A percentile compares a stretch with the other conserved stretches of the same genome.
phyloP scores from a whole-genome alignment of 2,113 vertebrate genomes.

The Pimephales promelas region DNA sequence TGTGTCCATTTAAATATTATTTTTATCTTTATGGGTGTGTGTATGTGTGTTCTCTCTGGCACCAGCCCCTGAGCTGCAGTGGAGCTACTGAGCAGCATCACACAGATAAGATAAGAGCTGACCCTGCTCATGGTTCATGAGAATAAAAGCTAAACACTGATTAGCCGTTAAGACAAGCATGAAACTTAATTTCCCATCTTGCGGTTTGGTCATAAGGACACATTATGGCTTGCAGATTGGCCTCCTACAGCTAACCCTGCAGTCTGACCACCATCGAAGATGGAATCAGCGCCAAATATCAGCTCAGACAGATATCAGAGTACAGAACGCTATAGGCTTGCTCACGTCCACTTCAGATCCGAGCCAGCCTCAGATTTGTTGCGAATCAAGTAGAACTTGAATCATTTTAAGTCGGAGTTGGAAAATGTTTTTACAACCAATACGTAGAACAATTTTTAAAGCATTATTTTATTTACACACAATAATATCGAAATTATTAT shows the following conservation, averaged over 20 bases:
- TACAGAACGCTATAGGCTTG: neutral
- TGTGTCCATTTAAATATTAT: conserved; percentile 23
- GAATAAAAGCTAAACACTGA: conserved; percentile 27
- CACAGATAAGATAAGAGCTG: conserved; percentile 50
- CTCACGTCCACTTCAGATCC: neutral
- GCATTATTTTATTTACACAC: neutral
- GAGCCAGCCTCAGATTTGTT: neutral
- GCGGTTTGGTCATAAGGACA: neutral
- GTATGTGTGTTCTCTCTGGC: conserved; percentile 11
- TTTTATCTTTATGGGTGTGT: neutral
- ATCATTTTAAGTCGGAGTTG: no score
- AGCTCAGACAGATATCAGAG: neutral
- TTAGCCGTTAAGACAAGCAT: conserved; percentile 14
- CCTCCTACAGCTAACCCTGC: conserved; percentile 1
- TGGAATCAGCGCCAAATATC: conserved; percentile 30
- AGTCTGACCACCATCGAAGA: neutral
- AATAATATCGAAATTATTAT: neutral
- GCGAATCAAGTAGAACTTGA: neutral
- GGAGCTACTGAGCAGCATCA: conserved; percentile 45
- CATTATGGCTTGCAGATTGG: neutral
- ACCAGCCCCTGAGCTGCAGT: conserved; percentile 41
- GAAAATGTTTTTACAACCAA: neutral
- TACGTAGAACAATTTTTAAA: neutral
- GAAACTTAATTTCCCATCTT: conserved; percentile 3
- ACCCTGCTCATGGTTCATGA: conserved; percentile 21